Evolutionary conservation across 2,888 invertebrate genomes (phyloP).

Genomic region (Morinoia aosen): DNA sequence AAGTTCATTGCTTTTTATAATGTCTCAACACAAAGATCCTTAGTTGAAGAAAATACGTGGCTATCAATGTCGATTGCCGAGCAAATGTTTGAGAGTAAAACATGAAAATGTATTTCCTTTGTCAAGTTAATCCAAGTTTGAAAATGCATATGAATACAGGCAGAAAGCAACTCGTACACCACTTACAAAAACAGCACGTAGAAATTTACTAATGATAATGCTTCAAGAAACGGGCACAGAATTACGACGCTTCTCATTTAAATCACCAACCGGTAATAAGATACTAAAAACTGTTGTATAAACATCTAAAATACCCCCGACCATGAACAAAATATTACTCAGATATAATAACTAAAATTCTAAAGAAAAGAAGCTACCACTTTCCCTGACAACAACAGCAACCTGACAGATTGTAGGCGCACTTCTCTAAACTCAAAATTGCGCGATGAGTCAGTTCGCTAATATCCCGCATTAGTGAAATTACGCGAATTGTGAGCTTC

Average conservation of each 20-base stretch:
- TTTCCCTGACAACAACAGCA: not conserved
- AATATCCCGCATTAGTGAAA: not conserved
- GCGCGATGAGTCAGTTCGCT: not conserved
- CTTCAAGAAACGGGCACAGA: not conserved
- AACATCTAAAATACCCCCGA: not conserved
- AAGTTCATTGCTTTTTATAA: no score
- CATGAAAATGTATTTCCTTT: no score
- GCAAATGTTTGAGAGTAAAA: no score
- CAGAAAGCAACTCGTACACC: not conserved
- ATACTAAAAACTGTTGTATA: not conserved
- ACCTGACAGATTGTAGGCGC: not conserved
- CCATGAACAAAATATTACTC: not conserved
- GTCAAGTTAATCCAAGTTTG: no score
- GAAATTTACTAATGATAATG: not conserved
- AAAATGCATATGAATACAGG: no score
- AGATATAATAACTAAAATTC: not conserved
- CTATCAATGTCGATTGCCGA: no score
- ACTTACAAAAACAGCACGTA: not conserved
- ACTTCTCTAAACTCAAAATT: not conserved
- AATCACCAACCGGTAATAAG: not conserved
- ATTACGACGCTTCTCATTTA: not conserved
- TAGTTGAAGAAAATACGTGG: no score
- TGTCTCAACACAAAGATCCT: no score
- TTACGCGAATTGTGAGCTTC: not conserved
- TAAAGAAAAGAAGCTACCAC: not conserved